Percentiles rank a stretch among this genome's conserved stretches.
Conservation (phyloP, 30 jellyfish, hydroid and myxozoan species). For the Chironex yamaguchii region DNA sequence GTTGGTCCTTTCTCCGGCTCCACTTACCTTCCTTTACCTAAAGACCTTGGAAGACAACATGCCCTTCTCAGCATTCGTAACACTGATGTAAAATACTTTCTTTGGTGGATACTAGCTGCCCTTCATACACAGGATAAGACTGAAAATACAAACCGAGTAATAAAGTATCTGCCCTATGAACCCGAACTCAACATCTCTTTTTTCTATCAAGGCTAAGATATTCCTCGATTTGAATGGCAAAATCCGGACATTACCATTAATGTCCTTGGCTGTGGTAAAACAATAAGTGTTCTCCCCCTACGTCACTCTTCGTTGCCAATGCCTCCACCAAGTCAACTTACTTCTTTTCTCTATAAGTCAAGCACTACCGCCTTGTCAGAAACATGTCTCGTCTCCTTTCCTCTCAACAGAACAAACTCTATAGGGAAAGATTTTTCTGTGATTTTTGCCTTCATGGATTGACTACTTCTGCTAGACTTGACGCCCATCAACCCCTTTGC, state of each 20-base stretch:
- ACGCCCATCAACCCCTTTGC: neutral
- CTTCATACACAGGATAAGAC: neutral
- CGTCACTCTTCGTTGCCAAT: neutral
- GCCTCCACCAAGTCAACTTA: neutral
- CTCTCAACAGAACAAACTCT: neutral
- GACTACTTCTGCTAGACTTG: neutral
- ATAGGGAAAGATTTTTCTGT: neutral
- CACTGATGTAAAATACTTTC: neutral
- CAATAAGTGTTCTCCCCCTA: neutral
- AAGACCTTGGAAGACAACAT: neutral
- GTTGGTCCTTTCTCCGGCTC: constrained; percentile 48
- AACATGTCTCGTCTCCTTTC: neutral
- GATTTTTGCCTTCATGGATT: constrained; percentile 4
- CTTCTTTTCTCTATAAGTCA: neutral
- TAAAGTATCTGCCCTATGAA: neutral
- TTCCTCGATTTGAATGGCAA: neutral
- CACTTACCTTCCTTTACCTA: constrained; percentile 42
- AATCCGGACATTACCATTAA: neutral
- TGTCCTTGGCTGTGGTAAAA: neutral
- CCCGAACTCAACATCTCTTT: neutral
- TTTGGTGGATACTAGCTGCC: neutral
- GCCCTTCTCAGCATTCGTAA: neutral
- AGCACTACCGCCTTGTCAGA: neutral
- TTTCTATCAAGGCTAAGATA: neutral
- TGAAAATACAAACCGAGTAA: neutral